phyloP scores from a whole-genome alignment of 2,888 invertebrate species.

The Andrena minutula region DNA sequence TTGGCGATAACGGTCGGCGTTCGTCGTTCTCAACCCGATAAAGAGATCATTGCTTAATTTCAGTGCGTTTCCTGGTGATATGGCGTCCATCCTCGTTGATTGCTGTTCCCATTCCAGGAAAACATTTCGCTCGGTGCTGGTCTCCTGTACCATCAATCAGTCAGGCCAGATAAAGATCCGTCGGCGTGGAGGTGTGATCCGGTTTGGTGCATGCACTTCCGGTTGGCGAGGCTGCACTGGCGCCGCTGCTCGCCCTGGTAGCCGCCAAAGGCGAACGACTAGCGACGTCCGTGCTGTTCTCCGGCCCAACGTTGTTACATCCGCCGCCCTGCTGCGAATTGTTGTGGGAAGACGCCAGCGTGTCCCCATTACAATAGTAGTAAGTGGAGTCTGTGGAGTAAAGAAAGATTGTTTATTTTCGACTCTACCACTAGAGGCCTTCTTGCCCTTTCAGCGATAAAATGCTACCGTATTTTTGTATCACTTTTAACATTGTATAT shows the following conservation, averaged over 20 bases:
- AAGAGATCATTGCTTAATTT: slow-evolving; percentile 82
- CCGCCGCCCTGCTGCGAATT: slow-evolving; percentile 79
- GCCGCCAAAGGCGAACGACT: slow-evolving; percentile 90
- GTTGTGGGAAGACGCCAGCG: slow-evolving; percentile 84
- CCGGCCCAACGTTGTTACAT: slow-evolving; percentile 80
- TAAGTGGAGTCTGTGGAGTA: slow-evolving; percentile 87
- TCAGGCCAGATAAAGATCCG: slow-evolving; percentile 83
- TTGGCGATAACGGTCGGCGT: slow-evolving; percentile 7
- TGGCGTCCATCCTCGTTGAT: slow-evolving; percentile 78
- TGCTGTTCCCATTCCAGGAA: slow-evolving; percentile 36
- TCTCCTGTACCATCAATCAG: slow-evolving; percentile 60
- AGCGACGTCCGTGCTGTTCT: slow-evolving; percentile 86
- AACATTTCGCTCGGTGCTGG: slow-evolving; percentile 45
- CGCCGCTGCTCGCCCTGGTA: slow-evolving; percentile 89
- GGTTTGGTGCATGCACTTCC: slow-evolving; percentile 90
- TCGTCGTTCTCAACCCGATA: slow-evolving; percentile 33
- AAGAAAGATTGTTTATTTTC: background rate
- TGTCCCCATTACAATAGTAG: slow-evolving; percentile 87
- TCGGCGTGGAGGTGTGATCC: slow-evolving; percentile 85
- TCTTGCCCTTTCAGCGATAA: background rate
- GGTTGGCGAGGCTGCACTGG: slow-evolving; percentile 90
- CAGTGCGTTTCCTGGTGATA: slow-evolving; percentile 78
- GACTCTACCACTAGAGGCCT: background rate
- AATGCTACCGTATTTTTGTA: background rate
- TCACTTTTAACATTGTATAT: background rate